A percentile compares a stretch with the other conserved stretches of the same genome.
These are phyloP conservation scores for Rhabdophis nuchalis DNA, from an alignment of 2,797 vertebrate genomes.

Conservation along the genomic window DNA sequence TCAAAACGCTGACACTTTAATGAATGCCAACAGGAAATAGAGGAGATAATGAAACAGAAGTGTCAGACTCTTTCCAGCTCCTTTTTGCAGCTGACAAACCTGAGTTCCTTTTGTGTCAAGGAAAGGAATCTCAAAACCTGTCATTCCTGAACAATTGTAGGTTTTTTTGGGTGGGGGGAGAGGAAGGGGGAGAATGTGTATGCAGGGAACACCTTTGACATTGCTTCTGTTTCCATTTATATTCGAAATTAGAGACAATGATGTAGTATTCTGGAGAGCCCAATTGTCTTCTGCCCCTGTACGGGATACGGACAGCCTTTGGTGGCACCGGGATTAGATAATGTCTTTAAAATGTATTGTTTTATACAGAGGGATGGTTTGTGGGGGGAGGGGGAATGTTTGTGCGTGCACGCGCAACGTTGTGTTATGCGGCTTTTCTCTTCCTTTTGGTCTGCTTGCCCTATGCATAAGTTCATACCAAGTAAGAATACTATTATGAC, in stretches of 20 bases:
- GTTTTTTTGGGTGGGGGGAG: background rate
- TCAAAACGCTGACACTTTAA: conserved; percentile 67
- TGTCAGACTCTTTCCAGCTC: conserved; percentile 53
- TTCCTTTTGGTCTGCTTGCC: background rate
- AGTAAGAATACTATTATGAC: background rate
- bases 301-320: background rate
- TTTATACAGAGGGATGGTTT: background rate
- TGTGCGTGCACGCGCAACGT: background rate
- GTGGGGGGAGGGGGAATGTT: background rate
- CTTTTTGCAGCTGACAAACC: conserved; percentile 38
- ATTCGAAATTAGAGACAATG: background rate
- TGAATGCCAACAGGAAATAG: conserved; percentile 67
- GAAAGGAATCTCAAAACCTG: conserved; percentile 11
- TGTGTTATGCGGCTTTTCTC: background rate
- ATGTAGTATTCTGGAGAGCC: background rate
- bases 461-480: background rate
- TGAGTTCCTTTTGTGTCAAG: conserved; percentile 26
- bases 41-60: conserved; percentile 63
- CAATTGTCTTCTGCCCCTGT: background rate
- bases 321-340: background rate
- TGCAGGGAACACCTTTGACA: conserved; percentile 5
- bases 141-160: conserved; percentile 18
- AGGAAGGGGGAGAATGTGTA: background rate
- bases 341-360: background rate
- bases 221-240: conserved; percentile 14